A percentile compares a stretch with the other conserved stretches of the same genome.
phyloP scores from a whole-genome alignment of 2,888 invertebrate species.

The Drosophila hamatofila region DNA sequence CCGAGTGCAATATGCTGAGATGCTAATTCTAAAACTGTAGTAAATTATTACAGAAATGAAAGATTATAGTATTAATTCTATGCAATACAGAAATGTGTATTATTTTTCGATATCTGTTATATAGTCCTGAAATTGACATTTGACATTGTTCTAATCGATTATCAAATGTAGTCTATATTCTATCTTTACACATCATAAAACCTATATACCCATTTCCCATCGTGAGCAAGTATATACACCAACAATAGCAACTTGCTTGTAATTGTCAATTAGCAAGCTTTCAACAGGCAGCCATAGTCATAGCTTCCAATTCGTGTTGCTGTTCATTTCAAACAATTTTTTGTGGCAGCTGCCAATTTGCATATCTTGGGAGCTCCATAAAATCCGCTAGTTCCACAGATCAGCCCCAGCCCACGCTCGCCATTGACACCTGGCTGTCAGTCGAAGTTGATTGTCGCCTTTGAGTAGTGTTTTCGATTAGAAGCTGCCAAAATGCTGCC shows the following conservation, averaged over 20 bases:
- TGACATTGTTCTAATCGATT: no score
- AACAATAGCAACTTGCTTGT: constrained; percentile 52
- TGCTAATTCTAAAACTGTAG: not conserved
- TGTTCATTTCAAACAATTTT: constrained; percentile 17
- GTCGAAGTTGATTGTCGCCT: constrained; percentile 45
- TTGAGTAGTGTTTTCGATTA: constrained; percentile 46
- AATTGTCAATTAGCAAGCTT: constrained; percentile 81
- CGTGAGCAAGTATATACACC: not conserved
- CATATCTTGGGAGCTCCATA: constrained; percentile 49
- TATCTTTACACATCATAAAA: no score
- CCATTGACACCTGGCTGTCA: constrained; percentile 68
- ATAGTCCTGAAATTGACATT: no score
- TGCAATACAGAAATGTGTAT: no score
- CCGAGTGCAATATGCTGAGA: not conserved
- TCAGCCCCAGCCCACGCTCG: constrained; percentile 56
- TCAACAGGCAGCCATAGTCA: constrained; percentile 63
- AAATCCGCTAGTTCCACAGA: constrained; percentile 5
- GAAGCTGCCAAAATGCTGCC: constrained; percentile 29
- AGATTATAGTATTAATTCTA: no score
- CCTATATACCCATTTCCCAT: not conserved
- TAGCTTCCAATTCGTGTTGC: constrained; percentile 40
- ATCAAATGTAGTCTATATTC: no score
- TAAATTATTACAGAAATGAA: no score
- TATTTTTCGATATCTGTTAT: no score
- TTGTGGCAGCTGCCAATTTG: constrained; percentile 56